A percentile compares a stretch with the other conserved stretches of the same genome.
phyloP scores from a whole-genome alignment of 2,797 vertebrate species.

The Buceros bicornis region DNA sequence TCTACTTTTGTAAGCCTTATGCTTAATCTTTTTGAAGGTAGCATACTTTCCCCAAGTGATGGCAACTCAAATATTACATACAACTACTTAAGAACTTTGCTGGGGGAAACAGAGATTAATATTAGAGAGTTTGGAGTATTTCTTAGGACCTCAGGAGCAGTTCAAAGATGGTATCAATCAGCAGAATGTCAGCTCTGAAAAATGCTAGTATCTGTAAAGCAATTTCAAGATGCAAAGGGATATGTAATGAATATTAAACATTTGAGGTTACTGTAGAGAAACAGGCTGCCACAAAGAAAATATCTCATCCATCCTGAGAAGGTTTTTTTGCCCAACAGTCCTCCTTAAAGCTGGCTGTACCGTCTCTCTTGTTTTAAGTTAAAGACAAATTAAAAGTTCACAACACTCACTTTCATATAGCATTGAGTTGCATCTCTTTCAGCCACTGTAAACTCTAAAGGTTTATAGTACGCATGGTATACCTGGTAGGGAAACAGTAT shows the following conservation, averaged over 20 bases:
- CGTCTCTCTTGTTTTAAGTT: not conserved
- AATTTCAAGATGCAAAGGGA: not conserved
- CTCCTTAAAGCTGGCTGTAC: not conserved
- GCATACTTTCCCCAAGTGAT: not conserved
- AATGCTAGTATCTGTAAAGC: not conserved
- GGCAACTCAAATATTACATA: not conserved
- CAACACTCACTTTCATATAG: slow-evolving; percentile 90
- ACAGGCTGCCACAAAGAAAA: not conserved
- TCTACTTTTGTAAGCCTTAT: not conserved
- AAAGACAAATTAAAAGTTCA: not conserved
- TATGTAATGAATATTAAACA: not conserved
- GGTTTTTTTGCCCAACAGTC: not conserved
- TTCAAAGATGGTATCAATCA: not conserved
- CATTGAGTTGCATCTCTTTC: slow-evolving; percentile 90
- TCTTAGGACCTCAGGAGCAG: not conserved
- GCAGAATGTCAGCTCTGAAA: not conserved
- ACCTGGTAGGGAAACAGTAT: slow-evolving; percentile 80
- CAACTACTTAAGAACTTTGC: not conserved
- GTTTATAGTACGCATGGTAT: slow-evolving; percentile 95
- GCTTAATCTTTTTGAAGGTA: not conserved
- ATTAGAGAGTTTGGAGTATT: not conserved
- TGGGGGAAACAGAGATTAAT: not conserved
- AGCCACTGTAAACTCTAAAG: slow-evolving; percentile 92
- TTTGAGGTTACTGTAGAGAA: not conserved
- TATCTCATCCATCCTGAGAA: not conserved